A percentile compares a stretch with the other conserved stretches of the same genome.
Evolutionary conservation across 2,113 vertebrate genomes (phyloP).

Genomic region (Heterochromis multidens): DNA sequence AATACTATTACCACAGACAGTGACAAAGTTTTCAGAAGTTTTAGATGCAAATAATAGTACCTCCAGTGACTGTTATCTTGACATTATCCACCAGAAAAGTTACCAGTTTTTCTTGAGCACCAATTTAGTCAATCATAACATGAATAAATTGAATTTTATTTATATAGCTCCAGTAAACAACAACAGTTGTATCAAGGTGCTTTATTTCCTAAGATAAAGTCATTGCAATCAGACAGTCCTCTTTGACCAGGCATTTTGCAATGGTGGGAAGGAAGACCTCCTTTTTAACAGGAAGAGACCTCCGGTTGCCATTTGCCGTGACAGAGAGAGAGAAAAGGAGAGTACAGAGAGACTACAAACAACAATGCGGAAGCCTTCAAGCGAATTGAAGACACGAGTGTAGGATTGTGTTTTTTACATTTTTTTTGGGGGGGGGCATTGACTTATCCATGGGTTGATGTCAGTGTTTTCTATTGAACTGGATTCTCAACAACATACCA

Average conservation of each 20-base stretch:
- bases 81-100: not conserved
- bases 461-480: not conserved
- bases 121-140: not conserved
- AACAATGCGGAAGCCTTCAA: too few species aligned
- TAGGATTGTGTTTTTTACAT: too few species aligned
- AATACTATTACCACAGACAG: not conserved
- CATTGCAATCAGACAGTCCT: not conserved
- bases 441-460: too few species aligned
- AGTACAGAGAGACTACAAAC: not conserved
- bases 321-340: too few species aligned
- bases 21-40: not conserved
- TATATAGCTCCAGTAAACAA: not conserved
- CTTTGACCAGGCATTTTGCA: too few species aligned
- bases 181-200: rapidly evolving
- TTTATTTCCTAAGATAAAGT: not conserved
- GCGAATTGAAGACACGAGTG: too few species aligned
- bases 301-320: too few species aligned
- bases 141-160: not conserved
- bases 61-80: not conserved
- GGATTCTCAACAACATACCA: not conserved
- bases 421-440: too few species aligned
- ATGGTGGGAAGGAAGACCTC: too few species aligned
- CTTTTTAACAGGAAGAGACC: too few species aligned
- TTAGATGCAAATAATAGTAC: not conserved
- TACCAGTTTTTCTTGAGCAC: not conserved